Base-by-base conservation (phyloP, 2,113 vertebrate species). In the Charadrius vociferus region DNA sequence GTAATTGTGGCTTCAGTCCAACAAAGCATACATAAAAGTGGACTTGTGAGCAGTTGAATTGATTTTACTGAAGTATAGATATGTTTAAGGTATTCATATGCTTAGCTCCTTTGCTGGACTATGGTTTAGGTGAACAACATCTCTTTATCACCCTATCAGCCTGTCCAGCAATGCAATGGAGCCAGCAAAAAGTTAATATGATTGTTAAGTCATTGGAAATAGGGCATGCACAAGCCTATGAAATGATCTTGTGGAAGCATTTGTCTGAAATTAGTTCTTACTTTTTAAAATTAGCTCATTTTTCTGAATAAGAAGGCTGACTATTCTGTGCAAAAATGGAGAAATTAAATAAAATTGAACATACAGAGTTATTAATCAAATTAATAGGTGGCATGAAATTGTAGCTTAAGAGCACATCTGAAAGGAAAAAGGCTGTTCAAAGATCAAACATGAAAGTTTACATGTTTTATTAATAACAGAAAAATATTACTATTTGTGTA, bases 221-320 rank as follows among this genome's bases (percentile, higher is more conserved):
- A 88, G 37, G 74, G 84, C 81, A 91, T 58, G 81, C 74, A 73
- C 62, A 87, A 80, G 62, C 7, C 65, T 75, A 32, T 41, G 58
- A 82, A 95, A 96, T 73, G 73, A 89, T 90, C 58, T 43, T 65
- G 66, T 87, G 84, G 71, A 94, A 95, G 43, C 70, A 86, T 83
- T 97, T 89, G 70, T 91, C 84, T 95, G 70, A 95, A 96, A 97
- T 96, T 93, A 94, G 74, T 55, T 95, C 82, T 67, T 78, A 62
- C 63, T 89, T 96, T 95, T 96, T 58, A 75, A 91, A 97, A 97
- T 90, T 82, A 95, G 78, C 85, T 97, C 86, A 97, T 97, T 89
- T 97, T 96, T 92, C 65, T 95, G 91, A 88, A 91, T 82, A 85
- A 94, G 75, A 61, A 93, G 86, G 81, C 85, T 96, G 88, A 95